Conservation (phyloP, 2,113 vertebrate species). For the Rhinichthys klamathensis region DNA sequence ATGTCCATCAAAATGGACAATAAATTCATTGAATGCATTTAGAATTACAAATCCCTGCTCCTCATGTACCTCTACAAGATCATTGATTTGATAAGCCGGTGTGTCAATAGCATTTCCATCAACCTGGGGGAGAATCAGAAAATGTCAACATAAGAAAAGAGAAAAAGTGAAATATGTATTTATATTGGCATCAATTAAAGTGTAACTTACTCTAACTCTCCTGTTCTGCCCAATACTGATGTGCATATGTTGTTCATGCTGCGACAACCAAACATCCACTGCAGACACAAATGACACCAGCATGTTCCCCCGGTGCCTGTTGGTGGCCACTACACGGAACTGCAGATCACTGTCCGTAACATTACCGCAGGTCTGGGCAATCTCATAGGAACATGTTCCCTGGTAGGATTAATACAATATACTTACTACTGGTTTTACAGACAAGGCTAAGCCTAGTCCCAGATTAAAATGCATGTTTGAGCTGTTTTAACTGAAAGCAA, state of each 20-base stretch:
- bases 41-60: constrained; percentile 62
- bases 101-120: constrained; percentile 51
- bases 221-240: constrained; percentile 64
- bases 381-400: constrained; percentile 78
- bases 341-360: constrained; percentile 24
- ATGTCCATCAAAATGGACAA: constrained; percentile 65
- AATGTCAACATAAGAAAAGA: background rate
- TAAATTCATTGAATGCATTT: constrained; percentile 52
- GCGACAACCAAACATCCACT: constrained; percentile 69
- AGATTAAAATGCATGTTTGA: too few relatives aligned
- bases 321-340: constrained; percentile 68
- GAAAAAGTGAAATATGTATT: background rate
- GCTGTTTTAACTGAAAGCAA: too few relatives aligned
- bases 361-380: constrained; percentile 63
- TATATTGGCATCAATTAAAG: background rate
- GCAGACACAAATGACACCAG: constrained; percentile 68
- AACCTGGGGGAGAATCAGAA: background rate
- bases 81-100: constrained; percentile 39
- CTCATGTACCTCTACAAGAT: constrained; percentile 50
- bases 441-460: too few relatives aligned
- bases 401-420: constrained; percentile 31
- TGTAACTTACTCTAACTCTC: constrained; percentile 62
- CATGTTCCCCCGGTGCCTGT: constrained; percentile 66
- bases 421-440: too few relatives aligned
- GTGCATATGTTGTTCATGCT: background rate